These are phyloP conservation scores for Scaptomyza graminum DNA, from an alignment of 1,140 invertebrate genomes.

Conservation along the genomic window DNA sequence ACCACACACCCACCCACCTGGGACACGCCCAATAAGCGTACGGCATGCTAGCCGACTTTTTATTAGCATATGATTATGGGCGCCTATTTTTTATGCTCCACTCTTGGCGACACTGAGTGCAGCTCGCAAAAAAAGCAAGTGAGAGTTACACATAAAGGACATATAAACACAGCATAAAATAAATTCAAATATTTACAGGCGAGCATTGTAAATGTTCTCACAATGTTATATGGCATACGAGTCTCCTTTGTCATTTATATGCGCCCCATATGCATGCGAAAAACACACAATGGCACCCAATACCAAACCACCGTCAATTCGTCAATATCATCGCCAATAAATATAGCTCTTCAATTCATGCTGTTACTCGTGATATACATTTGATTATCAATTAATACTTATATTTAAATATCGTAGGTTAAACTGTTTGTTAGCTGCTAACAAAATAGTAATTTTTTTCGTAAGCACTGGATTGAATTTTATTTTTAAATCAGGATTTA, in stretches of 20 bases:
- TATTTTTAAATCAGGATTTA: too few species aligned
- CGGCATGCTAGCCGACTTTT: conserved; percentile 75
- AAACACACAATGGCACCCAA: conserved; percentile 18
- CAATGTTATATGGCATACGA: conserved; percentile 55
- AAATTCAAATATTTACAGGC: conserved; percentile 81
- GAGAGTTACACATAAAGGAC: conserved; percentile 73
- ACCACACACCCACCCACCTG: background rate
- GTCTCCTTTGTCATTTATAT: conserved; percentile 60
- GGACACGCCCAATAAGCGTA: conserved; percentile 36
- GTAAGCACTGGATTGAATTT: too few species aligned
- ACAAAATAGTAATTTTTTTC: too few species aligned
- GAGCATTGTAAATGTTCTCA: conserved; percentile 75
- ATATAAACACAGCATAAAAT: conserved; percentile 69
- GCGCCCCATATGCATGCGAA: conserved; percentile 3
- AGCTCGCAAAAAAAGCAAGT: conserved; percentile 17
- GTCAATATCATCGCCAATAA: conserved; percentile 61
- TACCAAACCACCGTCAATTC: conserved; percentile 50
- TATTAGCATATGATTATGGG: conserved; percentile 81
- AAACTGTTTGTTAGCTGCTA: too few species aligned
- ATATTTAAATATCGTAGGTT: too few species aligned
- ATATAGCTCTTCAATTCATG: background rate
- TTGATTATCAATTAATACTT: background rate
- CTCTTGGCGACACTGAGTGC: conserved; percentile 50
- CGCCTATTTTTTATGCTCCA: conserved; percentile 67
- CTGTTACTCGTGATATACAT: background rate